A percentile compares a stretch with the other conserved stretches of the same genome.
phyloP scores from a whole-genome alignment of 2,797 vertebrate species.

The Smutsia temminckii region DNA sequence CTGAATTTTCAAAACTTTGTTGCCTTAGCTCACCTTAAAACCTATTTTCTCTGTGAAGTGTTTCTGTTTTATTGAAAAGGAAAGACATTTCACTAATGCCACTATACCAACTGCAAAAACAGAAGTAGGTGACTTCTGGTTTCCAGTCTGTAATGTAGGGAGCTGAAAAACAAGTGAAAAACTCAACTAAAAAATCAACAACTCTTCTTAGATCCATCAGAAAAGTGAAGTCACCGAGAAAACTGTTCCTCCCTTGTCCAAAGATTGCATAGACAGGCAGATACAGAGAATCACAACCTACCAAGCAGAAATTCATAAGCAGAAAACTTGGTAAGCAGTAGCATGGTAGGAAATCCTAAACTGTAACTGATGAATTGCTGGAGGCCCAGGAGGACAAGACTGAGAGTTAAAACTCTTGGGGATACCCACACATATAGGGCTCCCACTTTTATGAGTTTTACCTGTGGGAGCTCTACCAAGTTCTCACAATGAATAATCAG shows the following conservation, averaged over 20 bases:
- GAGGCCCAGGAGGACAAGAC: not conserved
- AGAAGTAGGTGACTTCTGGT: not conserved
- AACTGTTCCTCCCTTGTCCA: not conserved
- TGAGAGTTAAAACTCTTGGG: not conserved
- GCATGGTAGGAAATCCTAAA: not conserved
- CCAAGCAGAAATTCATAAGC: not conserved
- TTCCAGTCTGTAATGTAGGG: not conserved
- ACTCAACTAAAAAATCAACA: not conserved
- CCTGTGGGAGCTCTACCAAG: not conserved
- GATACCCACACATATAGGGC: not conserved
- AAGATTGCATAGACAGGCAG: not conserved
- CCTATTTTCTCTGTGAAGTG: not conserved
- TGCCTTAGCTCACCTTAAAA: slow-evolving; percentile 54
- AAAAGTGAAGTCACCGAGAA: not conserved
- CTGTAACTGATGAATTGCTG: not conserved
- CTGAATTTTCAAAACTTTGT: slow-evolving; percentile 74
- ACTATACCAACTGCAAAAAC: not conserved
- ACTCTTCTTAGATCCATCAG: not conserved
- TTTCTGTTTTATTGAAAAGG: slow-evolving; percentile 38
- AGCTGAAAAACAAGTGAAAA: not conserved
- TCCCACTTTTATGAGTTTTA: not conserved
- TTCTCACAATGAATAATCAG: not conserved
- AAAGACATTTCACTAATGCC: not conserved
- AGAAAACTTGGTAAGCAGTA: not conserved
- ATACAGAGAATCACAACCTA: not conserved